Evolutionary conservation across 2,888 invertebrate genomes (phyloP).

Genomic region (Cephonodes hylas): DNA sequence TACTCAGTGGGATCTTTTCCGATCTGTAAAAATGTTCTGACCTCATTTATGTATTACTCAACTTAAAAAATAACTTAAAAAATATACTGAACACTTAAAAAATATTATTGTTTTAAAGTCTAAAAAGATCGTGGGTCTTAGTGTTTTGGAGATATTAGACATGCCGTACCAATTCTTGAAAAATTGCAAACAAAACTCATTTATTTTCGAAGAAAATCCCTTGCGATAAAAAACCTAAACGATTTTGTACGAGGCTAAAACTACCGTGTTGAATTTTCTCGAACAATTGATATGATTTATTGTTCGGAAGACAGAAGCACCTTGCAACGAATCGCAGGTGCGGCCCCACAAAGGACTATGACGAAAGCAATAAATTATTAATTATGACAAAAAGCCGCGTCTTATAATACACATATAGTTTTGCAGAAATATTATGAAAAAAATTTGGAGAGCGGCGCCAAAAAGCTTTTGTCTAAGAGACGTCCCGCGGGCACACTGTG

Average conservation of each 20-base stretch:
- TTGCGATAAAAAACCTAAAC: background rate
- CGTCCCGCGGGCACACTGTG: slow-evolving; percentile 63
- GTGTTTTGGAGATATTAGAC: too few species aligned
- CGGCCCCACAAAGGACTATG: slow-evolving; percentile 58
- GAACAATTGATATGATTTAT: slow-evolving; percentile 60
- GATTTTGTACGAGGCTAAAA: background rate
- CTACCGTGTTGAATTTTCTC: slow-evolving; percentile 16
- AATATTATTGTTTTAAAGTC: background rate
- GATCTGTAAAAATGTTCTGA: slow-evolving; percentile 19
- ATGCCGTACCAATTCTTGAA: background rate
- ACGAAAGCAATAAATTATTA: slow-evolving; percentile 78
- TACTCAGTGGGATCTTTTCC: slow-evolving; percentile 47
- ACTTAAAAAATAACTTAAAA: background rate
- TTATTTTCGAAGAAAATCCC: background rate
- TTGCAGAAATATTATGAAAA: slow-evolving; percentile 57
- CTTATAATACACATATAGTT: slow-evolving; percentile 54
- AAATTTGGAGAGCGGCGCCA: slow-evolving; percentile 71
- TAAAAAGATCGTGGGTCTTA: too few species aligned
- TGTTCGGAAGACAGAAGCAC: slow-evolving; percentile 67
- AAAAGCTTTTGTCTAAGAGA: slow-evolving; percentile 72
- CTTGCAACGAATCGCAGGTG: slow-evolving; percentile 65
- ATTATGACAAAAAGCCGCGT: slow-evolving; percentile 73
- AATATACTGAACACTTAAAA: background rate
- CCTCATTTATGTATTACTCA: slow-evolving; percentile 10
- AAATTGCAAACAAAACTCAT: background rate